Base-by-base conservation (phyloP, 2,888 invertebrate genomes). In the Piscicola geometra region DNA sequence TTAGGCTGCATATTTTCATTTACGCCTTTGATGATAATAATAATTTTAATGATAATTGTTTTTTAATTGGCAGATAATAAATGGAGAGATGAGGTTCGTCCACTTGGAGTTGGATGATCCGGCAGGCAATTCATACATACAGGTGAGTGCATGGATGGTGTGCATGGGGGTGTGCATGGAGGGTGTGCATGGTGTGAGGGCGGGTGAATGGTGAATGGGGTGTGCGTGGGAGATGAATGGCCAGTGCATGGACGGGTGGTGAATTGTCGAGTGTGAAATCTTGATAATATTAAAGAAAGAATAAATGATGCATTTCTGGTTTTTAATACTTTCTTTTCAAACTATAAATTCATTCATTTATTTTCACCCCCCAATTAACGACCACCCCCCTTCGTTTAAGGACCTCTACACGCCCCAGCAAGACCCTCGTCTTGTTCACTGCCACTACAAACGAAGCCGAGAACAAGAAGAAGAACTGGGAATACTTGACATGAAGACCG, bases 381-480 rank as follows among this genome's bases (percentile, higher is more conserved):
- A n/a, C n/a, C n/a, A n/a, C n/a, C n/a, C n/a, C n/a, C n/a, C n/a
- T n/a, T n/a, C n/a, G n/a, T 15, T 87, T 68, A 87, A 91, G 89
- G 93, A 92, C 82, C 85, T 93, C 0, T 87, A 87, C 50, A 91
- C 91, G 28, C 87, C 86, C 0, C 84, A 86, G 30, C 82, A 82
- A 1, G 87, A 87, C 79, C 85, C 85, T 0, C 83, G 86, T 77
- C 86, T 99, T 79, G 90, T 87, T 78, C 89, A 95, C 25, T 89
- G 88, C 0, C 89, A 90, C 52, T 99, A 97, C 85, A 91, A 92
- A 76, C 88, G 99, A 70, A 89, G 87, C 0, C 91, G 88, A 82
- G 94, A 97, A 12, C 95, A 99, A 84, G 94, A 99, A 83, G 99
- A 99, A 76, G 92, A 93, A 74, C 87, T 99, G 0, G 99, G 99